Percentiles rank a stretch among this genome's conserved stretches.
These are phyloP conservation scores for Microdon myrmicae DNA, from an alignment of 2,888 invertebrate genomes.

Conservation along the genomic window DNA sequence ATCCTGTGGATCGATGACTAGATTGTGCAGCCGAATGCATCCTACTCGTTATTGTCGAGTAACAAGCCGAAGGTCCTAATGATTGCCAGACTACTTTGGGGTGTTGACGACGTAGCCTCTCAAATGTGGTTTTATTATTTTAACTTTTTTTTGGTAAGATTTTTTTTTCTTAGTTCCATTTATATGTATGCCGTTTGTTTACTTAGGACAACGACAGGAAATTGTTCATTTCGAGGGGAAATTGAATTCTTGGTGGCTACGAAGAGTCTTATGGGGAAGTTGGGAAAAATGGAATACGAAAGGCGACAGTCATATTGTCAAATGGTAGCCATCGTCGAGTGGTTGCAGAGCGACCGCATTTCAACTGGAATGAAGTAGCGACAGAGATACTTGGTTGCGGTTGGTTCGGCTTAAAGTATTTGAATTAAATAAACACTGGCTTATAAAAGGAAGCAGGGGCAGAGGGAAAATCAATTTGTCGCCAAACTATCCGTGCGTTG, in stretches of 20 bases:
- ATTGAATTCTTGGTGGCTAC: constrained; percentile 34
- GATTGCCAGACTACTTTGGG: constrained; percentile 22
- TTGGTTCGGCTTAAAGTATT: constrained; percentile 39
- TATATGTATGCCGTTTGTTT: constrained; percentile 28
- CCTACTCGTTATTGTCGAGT: constrained; percentile 20
- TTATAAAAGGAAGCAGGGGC: background rate
- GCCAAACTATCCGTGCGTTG: constrained; percentile 3
- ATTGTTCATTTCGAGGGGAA: constrained; percentile 51
- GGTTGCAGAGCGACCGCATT: constrained; percentile 23
- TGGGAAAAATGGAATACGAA: constrained; percentile 23
- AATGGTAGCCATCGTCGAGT: constrained; percentile 45
- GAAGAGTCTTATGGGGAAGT: constrained; percentile 22
- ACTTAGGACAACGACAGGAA: constrained; percentile 49
- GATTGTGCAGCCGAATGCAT: constrained; percentile 21
- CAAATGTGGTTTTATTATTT: constrained; percentile 40
- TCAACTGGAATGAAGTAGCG: background rate
- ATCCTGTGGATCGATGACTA: background rate
- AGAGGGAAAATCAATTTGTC: constrained; percentile 19
- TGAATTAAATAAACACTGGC: constrained; percentile 44
- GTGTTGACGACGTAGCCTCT: constrained; percentile 24
- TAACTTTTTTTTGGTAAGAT: constrained; percentile 25
- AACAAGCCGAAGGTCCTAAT: constrained; percentile 29
- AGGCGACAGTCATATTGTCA: constrained; percentile 44
- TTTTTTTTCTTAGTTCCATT: constrained; percentile 20
- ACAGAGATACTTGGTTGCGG: constrained; percentile 20